These are phyloP conservation scores for Varanus salvator DNA, from an alignment of 2,113 vertebrate species.

Conservation along the genomic window DNA sequence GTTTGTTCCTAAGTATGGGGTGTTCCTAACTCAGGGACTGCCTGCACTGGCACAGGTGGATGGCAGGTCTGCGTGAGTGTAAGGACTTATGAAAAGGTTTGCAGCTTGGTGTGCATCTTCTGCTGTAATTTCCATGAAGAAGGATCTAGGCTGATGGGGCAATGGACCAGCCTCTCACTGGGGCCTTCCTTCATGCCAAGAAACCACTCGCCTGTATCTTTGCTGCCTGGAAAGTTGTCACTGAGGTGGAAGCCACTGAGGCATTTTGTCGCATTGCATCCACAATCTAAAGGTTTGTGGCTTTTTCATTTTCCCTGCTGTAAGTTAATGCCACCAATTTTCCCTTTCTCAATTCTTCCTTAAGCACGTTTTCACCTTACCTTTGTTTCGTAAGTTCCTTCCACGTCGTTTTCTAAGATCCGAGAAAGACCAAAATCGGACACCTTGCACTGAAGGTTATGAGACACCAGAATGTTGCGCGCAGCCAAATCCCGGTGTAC, in stretches of 20 bases:
- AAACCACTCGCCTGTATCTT: neutral
- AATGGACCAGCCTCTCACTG: neutral
- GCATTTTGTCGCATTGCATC: neutral
- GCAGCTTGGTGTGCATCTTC: neutral
- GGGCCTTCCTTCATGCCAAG: too few relatives aligned
- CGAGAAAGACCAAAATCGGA: slow-evolving; percentile 82
- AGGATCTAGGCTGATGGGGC: too few relatives aligned
- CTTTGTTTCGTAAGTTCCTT: slow-evolving; percentile 83
- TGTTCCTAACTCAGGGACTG: neutral
- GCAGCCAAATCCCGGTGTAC: slow-evolving; percentile 82
- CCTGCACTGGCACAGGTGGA: neutral
- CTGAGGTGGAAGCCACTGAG: neutral
- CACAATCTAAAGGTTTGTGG: neutral
- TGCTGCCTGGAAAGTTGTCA: neutral
- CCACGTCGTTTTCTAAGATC: slow-evolving; percentile 75
- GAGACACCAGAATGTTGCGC: slow-evolving; percentile 81
- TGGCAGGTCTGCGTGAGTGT: neutral
- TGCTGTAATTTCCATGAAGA: too few relatives aligned
- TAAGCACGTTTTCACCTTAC: slow-evolving; percentile 38
- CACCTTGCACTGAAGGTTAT: slow-evolving; percentile 81
- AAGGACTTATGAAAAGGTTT: neutral
- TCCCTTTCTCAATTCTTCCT: neutral
- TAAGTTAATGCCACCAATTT: neutral
- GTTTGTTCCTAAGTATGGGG: too few relatives aligned
- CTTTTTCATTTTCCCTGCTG: neutral